A percentile compares a stretch with the other conserved stretches of the same genome.
phyloP scores from a whole-genome alignment of 2,888 invertebrate species.

The Chrysolina americana region DNA sequence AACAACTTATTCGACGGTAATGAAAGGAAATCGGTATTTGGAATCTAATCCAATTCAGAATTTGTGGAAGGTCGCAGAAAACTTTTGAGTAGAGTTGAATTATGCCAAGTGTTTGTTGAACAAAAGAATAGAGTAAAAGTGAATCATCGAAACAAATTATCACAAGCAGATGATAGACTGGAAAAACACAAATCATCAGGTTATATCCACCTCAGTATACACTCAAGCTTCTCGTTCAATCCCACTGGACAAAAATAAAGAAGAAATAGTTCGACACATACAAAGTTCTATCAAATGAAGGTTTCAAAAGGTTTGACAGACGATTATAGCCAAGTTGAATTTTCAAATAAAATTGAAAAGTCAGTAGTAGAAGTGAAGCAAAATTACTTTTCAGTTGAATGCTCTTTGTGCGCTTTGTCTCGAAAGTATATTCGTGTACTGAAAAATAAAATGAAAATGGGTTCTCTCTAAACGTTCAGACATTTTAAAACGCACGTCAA shows the following conservation, averaged over 20 bases:
- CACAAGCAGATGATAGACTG: not conserved
- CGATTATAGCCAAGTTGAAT: too few relatives aligned
- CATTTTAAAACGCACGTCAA: too few relatives aligned
- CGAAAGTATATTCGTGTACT: too few relatives aligned
- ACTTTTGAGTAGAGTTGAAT: not conserved
- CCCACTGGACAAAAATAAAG: not conserved
- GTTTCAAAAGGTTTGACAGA: too few relatives aligned
- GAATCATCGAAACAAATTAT: not conserved
- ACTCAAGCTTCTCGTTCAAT: not conserved
- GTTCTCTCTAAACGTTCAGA: too few relatives aligned
- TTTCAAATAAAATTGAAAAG: too few relatives aligned
- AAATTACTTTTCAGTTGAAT: too few relatives aligned
- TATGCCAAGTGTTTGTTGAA: not conserved
- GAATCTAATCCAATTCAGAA: not conserved
- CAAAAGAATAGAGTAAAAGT: not conserved
- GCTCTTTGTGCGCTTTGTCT: too few relatives aligned
- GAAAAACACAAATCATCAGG: not conserved
- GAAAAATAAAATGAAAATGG: too few relatives aligned
- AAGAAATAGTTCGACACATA: not conserved
- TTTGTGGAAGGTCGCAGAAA: not conserved
- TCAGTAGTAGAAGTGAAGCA: too few relatives aligned
- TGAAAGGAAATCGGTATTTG: not conserved
- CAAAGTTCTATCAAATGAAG: not conserved
- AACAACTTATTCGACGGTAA: slow-evolving; percentile 81
- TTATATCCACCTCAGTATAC: not conserved